Evolutionary conservation across 2,888 invertebrate species (phyloP).

Genomic region (Drosophila multiciliata): DNA sequence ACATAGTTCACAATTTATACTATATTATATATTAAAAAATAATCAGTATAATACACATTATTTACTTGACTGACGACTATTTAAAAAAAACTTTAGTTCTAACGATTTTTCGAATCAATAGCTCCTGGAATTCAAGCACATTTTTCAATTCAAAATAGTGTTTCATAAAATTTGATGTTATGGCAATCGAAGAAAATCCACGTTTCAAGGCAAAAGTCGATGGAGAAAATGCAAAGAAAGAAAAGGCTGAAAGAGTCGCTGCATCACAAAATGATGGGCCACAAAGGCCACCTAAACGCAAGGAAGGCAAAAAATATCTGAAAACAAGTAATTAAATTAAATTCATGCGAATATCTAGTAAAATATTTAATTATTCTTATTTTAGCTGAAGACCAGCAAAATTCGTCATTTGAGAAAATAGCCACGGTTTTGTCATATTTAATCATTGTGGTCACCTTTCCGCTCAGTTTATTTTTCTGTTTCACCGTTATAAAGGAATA

Average conservation of each 20-base stretch:
- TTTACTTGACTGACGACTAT: too few species aligned
- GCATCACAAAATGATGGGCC: background rate
- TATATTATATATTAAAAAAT: too few species aligned
- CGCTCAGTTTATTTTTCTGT: slow-evolving; percentile 71
- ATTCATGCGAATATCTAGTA: rapidly evolving
- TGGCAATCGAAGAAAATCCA: background rate
- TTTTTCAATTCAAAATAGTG: background rate
- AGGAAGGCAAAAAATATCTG: slow-evolving; percentile 38
- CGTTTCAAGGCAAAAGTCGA: background rate
- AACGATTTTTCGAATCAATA: slow-evolving; percentile 4
- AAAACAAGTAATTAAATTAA: slow-evolving; percentile 42
- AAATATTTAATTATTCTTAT: too few species aligned
- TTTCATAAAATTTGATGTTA: slow-evolving; percentile 18
- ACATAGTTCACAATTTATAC: too few species aligned
- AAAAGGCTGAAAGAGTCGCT: background rate
- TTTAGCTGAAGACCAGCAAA: slow-evolving; percentile 45
- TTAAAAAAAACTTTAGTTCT: background rate
- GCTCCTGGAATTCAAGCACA: background rate
- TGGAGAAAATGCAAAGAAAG: background rate
- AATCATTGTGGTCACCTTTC: slow-evolving; percentile 67
- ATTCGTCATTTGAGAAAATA: slow-evolving; percentile 37
- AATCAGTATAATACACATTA: too few species aligned
- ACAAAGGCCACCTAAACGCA: background rate
- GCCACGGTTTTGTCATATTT: slow-evolving; percentile 28
- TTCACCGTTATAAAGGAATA: slow-evolving; percentile 86